Evolutionary conservation across 2,888 invertebrate species (phyloP), one percentile per base, ranked within the genome.

Genomic region (Drosophila ezoana): DNA sequence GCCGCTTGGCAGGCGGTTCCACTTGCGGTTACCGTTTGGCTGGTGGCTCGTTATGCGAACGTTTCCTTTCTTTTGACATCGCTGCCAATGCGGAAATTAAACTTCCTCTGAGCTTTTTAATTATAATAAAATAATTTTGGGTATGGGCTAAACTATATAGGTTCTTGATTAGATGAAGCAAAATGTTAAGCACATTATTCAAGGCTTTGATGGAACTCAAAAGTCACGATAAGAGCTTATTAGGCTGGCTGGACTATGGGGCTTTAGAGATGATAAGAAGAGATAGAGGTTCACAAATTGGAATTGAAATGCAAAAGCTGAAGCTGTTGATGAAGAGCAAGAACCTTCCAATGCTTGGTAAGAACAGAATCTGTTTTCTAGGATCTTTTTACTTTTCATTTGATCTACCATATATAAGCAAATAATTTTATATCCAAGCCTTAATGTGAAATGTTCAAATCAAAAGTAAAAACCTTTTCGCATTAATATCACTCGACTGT

Each of bases 1-100:
- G 59, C 32, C 57, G 8, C 8, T 37, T n/a, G 16, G n/a, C 53
- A 51, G 23, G 20, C 45, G 44, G n/a, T 57, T 37, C n/a, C 40
- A 56, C 33, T 38, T 59, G 70, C 41, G 35, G 47, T 47, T 52
- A 8, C 33, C 14, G 5, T 37, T 41, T 10, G 33, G 35, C 20
- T 14, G 11, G 5, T 38, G 35, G n/a, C 13, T 4, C 23, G 23
- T 35, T 44, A 28, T n/a, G 28, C 23, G 11, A 35, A 20, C 13
- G 18, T 9, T 33, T 37, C n/a, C n/a, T 3, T 14, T 14, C 4
- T 23, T 51, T 11, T n/a, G 3, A 11, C 38, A 28, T 8, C 11
- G 4, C 13, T 35, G 35, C 18, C 35, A 35, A 64, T 66, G 16
- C 16, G 37, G 10, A 44, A 51, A 44, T 66, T 44, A 11, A 66